phyloP scores from a whole-genome alignment of 1,140 invertebrate species.

The Lordiphosa collinella region DNA sequence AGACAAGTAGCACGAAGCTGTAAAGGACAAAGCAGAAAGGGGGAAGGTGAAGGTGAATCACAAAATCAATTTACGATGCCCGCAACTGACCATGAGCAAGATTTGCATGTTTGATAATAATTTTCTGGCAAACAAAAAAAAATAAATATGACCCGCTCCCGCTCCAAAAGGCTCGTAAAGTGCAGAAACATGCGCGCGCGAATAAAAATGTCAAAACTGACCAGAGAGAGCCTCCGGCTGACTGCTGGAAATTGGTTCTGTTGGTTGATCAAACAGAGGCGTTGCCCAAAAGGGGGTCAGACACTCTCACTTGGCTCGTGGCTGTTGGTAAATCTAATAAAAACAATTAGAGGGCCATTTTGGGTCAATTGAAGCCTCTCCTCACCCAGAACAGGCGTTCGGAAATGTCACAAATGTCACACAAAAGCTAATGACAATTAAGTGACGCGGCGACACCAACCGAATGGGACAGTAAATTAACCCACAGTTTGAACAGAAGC shows the following conservation, averaged over 20 bases:
- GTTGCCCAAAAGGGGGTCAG: slow-evolving; percentile 2
- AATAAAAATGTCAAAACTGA: slow-evolving; percentile 64
- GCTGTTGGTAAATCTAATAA: slow-evolving; percentile 61
- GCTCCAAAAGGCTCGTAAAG: slow-evolving; percentile 45
- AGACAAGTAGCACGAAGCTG: slow-evolving; percentile 66
- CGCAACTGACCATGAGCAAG: slow-evolving; percentile 32
- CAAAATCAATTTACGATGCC: slow-evolving; percentile 75
- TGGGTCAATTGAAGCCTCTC: slow-evolving; percentile 65
- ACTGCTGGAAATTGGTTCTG: slow-evolving; percentile 40
- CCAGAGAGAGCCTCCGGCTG: slow-evolving; percentile 29
- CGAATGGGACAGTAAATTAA: slow-evolving; percentile 29
- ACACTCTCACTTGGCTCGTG: slow-evolving; percentile 5
- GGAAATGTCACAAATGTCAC: slow-evolving; percentile 68
- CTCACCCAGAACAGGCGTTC: slow-evolving; percentile 3
- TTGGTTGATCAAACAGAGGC: slow-evolving; percentile 16
- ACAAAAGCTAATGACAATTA: slow-evolving; percentile 75
- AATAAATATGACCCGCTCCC: slow-evolving; percentile 26
- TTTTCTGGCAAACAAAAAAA: slow-evolving; percentile 25
- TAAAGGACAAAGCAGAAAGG: not conserved
- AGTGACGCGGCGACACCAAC: slow-evolving; percentile 29
- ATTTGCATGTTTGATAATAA: slow-evolving; percentile 75
- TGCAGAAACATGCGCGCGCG: slow-evolving; percentile 20
- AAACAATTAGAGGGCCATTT: slow-evolving; percentile 53
- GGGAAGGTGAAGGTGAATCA: not conserved
- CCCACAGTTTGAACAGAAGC: slow-evolving; percentile 17